Evolutionary conservation across 2,113 vertebrate genomes (phyloP).

Genomic region (Blennius ocellaris): DNA sequence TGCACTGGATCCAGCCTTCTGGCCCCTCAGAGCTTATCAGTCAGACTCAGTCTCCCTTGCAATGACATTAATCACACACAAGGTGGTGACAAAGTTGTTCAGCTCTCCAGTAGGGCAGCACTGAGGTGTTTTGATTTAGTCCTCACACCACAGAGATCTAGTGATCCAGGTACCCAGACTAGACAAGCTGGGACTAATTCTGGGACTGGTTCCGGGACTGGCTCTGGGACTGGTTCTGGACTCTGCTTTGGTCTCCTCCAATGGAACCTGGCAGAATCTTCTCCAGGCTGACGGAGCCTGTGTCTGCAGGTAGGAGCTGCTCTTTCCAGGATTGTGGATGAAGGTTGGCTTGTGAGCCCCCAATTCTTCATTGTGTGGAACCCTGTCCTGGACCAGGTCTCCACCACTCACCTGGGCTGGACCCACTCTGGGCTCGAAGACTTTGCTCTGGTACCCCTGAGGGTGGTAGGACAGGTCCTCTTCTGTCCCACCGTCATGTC

Average conservation of each 20-base stretch:
- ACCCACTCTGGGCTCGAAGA: slow-evolving; percentile 82
- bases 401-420: slow-evolving; percentile 33
- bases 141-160: no score
- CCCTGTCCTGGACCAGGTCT: slow-evolving; percentile 41
- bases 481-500: slow-evolving; percentile 40
- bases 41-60: no score
- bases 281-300: slow-evolving; percentile 84
- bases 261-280: slow-evolving; percentile 56
- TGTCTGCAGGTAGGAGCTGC: slow-evolving; percentile 47
- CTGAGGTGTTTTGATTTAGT: no score
- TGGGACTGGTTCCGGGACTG: no score
- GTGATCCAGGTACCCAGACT: no score
- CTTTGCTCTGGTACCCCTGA: slow-evolving; percentile 84
- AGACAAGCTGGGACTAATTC: no score
- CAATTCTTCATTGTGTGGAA: slow-evolving; percentile 82
- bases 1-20: no score
- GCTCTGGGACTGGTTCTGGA: no score
- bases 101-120: neutral
- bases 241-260: slow-evolving; percentile 18
- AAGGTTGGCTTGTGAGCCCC: slow-evolving; percentile 83
- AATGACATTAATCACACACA: slow-evolving; percentile 8
- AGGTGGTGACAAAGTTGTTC: slow-evolving; percentile 24
- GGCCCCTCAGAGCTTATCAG: no score
- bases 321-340: slow-evolving; percentile 69
- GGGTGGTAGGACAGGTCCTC: slow-evolving; percentile 83